Evolutionary conservation across 2,113 vertebrate genomes (phyloP), one percentile per base, ranked within the genome.

Genomic region (Microcebus jonahi): DNA sequence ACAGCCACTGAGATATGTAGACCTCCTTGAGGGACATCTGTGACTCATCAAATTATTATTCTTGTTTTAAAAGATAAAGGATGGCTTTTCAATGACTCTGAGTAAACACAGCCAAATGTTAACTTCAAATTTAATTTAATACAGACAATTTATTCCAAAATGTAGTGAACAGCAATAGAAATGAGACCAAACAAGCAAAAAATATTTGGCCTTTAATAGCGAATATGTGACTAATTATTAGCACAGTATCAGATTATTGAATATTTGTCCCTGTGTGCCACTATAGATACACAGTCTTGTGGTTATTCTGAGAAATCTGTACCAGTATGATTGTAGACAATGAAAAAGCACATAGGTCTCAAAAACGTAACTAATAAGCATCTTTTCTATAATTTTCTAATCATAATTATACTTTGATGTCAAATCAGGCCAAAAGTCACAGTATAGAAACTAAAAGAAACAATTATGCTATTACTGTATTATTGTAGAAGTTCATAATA

Each of bases 111-210:
- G 31, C 2, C 21, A 89, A 88, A 88, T 70, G 12, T 57, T 59
- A 79, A 67, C 36, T 89, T 87, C 31, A 96, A 50, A 55, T 85
- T 95, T 75, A 68, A 96, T 68, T 96, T 89, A 89, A 75, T 84
- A 15, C 34, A 76, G 63, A 17, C 21, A 50, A 53, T 90, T 92
- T 48, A 81, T 55, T 77, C 36, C 11, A 29, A 88, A 55, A 42
- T 45, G 6, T n/a, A 57, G 57, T 53, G 79, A 88, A 70, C 18
- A 91, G 23, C 71, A 95, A 80, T 70, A 84, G 21, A 87, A 48
- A 48, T n/a, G 21, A 84, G 5, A 92, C 31, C 3, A 89, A 70
- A 67, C 1, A 75, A 8, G 29, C 18, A 81, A 57, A 93, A 87
- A 36, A 36, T 71, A 82, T 77, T 67, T 86, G 59, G 73, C 15